Conservation (phyloP, 2,113 vertebrate genomes). For the Lepus americanus region DNA sequence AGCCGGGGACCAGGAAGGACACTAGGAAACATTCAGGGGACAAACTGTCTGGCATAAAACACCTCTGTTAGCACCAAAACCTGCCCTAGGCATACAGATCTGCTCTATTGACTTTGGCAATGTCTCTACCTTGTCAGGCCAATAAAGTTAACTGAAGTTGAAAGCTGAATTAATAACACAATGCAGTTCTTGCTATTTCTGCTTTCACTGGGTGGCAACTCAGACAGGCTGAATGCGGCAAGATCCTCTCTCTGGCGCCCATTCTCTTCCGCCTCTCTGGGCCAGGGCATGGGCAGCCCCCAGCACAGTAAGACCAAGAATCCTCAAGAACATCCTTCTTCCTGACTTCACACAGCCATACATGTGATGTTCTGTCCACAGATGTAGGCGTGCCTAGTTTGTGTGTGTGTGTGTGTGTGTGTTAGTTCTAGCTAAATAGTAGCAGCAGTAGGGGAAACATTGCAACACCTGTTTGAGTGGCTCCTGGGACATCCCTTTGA, state of each 20-base stretch:
- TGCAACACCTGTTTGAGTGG: not conserved
- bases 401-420: not conserved
- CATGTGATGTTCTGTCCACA: not conserved
- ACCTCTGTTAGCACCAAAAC: slow-evolving; percentile 19
- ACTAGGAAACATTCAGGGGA: not conserved
- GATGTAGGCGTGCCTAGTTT: not conserved
- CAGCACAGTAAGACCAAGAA: not conserved
- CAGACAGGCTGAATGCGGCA: not conserved
- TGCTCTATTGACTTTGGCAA: slow-evolving; percentile 59
- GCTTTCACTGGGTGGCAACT: not conserved
- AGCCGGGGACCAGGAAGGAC: slow-evolving; percentile 31
- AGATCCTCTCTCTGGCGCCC: not conserved
- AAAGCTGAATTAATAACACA: slow-evolving; percentile 32
- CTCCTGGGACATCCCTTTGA: not conserved
- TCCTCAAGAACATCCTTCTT: not conserved
- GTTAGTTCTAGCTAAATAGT: not conserved
- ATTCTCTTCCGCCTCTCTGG: not conserved
- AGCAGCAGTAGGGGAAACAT: not conserved
- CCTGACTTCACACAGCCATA: not conserved
- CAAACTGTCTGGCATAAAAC: slow-evolving; percentile 25
- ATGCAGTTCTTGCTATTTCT: not conserved
- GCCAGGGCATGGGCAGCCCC: not conserved
- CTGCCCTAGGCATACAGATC: slow-evolving; percentile 50
- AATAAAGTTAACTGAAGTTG: slow-evolving; percentile 47
- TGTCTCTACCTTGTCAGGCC: not conserved